A percentile compares a stretch with the other conserved stretches of the same genome.
Evolutionary conservation across 2,113 vertebrate genomes (phyloP).

Genomic region (Bathybates hornii): DNA sequence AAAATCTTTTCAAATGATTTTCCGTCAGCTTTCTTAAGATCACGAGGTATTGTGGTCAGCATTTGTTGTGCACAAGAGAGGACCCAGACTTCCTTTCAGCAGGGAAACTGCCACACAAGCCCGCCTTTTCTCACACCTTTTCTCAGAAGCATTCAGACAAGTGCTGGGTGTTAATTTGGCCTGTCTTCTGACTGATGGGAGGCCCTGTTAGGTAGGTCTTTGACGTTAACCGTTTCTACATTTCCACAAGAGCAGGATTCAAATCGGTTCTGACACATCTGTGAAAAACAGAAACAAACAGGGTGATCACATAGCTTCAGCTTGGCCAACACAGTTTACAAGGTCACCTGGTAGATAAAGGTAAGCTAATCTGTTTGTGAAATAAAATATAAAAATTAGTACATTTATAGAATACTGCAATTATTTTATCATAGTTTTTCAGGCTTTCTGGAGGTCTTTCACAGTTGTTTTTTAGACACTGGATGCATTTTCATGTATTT

Average conservation of each 20-base stretch:
- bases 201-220: not conserved
- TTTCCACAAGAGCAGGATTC: not conserved
- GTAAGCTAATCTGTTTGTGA: not conserved
- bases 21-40: not conserved
- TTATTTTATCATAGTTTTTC: not conserved
- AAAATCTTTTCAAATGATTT: not conserved
- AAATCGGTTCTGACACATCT: not conserved
- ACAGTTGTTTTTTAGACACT: not conserved
- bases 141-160: not conserved
- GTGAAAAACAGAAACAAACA: not conserved
- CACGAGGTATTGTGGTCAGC: not conserved
- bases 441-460: not conserved
- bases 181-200: constrained; percentile 8
- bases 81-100: not conserved
- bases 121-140: constrained; percentile 41
- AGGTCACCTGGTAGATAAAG: not conserved
- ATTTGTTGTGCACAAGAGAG: not conserved
- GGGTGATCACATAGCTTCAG: not conserved
- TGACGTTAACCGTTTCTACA: constrained; percentile 34
- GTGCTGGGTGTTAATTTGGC: constrained; percentile 36
- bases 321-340: not conserved
- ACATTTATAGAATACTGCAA: not conserved
- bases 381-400: not conserved
- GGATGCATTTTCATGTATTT: not conserved
- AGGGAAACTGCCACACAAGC: not conserved